phyloP scores from a whole-genome alignment of 30 jellyfish, hydroid and myxozoan species.

The Turritopsis rubra region DNA sequence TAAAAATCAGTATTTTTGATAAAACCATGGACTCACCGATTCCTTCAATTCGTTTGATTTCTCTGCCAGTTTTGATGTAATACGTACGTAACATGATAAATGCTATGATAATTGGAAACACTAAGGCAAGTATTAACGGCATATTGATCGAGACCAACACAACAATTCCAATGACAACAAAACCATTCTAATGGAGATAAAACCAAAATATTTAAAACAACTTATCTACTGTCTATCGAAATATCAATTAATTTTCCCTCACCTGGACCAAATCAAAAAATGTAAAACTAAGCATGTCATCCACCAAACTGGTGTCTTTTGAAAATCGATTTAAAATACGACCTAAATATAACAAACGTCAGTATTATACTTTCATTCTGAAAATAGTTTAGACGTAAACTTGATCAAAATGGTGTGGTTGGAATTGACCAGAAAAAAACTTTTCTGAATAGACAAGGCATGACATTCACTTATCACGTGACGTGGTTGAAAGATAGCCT shows the following conservation, averaged over 20 bases:
- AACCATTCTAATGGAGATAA: constrained; percentile 51
- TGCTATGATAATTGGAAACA: constrained; percentile 53
- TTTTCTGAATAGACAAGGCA: too few relatives aligned
- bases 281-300: constrained; percentile 61
- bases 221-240: too few relatives aligned
- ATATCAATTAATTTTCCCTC: too few relatives aligned
- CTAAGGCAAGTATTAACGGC: constrained; percentile 62
- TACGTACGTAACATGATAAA: constrained; percentile 54
- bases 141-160: constrained; percentile 57
- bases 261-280: constrained; percentile 72
- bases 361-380: background rate
- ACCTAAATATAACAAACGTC: constrained; percentile 30
- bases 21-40: constrained; percentile 43
- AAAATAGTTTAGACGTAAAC: background rate
- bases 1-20: too few relatives aligned
- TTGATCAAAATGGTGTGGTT: background rate
- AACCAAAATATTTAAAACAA: background rate
- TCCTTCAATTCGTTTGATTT: constrained; percentile 78
- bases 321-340: constrained; percentile 87
- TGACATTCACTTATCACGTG: too few relatives aligned
- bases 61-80: constrained; percentile 84
- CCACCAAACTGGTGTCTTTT: constrained; percentile 67
- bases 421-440: background rate
- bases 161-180: constrained; percentile 61
- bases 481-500: too few relatives aligned